Conservation (phyloP, 2,113 vertebrate genomes). For the Sarotherodon lohbergeri region DNA sequence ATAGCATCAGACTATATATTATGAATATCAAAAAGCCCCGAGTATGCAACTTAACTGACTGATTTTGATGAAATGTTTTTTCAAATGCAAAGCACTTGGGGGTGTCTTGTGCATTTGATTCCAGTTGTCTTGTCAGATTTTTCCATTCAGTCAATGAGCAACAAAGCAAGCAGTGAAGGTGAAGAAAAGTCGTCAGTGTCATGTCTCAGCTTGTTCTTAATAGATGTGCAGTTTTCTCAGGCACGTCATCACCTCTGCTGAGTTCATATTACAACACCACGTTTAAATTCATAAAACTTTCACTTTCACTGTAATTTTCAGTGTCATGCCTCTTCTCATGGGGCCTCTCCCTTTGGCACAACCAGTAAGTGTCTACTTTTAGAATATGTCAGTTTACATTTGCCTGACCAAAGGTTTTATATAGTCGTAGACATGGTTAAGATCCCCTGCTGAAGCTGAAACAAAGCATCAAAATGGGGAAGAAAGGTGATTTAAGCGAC, state of each 20-base stretch:
- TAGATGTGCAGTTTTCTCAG: neutral
- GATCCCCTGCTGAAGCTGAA: neutral
- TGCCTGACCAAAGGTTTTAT: neutral
- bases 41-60: neutral
- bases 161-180: neutral
- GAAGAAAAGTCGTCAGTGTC: neutral
- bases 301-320: constrained; percentile 2
- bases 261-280: neutral
- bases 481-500: neutral
- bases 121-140: neutral
- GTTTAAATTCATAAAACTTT: neutral
- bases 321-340: neutral
- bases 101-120: neutral
- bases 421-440: neutral
- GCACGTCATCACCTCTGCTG: neutral
- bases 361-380: neutral
- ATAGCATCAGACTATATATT: neutral
- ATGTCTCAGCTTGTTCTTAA: neutral
- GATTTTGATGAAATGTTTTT: neutral
- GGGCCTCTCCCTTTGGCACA: neutral
- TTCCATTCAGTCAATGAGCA: neutral
- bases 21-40: neutral
- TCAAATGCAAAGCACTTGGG: neutral
- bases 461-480: neutral
- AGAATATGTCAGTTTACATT: neutral